Base-by-base conservation (phyloP, 1,140 invertebrate species). In the Colletes latitarsis region DNA sequence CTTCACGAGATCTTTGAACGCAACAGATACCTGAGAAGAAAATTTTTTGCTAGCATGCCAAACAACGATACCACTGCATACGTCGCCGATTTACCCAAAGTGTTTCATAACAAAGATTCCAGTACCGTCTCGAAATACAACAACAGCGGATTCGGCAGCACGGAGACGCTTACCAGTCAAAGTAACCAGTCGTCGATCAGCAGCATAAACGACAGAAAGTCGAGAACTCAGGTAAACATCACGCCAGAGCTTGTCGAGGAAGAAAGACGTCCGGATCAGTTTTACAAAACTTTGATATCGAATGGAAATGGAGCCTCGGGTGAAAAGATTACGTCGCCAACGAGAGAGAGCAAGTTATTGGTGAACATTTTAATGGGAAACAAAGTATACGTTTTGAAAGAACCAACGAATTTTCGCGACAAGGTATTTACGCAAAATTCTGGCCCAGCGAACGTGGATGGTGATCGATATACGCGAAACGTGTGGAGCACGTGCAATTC, bases 1-100 rank as follows among this genome's bases (percentile, higher is more conserved):
- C 72, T 93, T 0, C 93, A 93, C 82, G 93, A 93, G 68, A 93
- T 93, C 69, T 93, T 93, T 77, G 90, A 92, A 68, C 89, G 92
- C 79, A 93, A 93, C 67, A 84, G 92, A 3, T 90, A 91, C 21
- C 82, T 93, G 1, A 82, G 93, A 9, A 84, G 91, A 14, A 89
- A 91, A 66, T 93, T 93, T 79, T 93, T 93, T 67, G 87, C 89
- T 0, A 87, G 88, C 12, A 66, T 83, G 77, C 85, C 91, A 4
- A 81, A 66, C 8, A 62, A 68, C n/a, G 63, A 64, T 0, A n/a
- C 15, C 5, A 53, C 60, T 1, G 68, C n/a, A 12, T 46, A 53
- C 6, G 62, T 19, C 52, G 9, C 9, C 6, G 77, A 57, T 5
- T 58, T 68, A 19, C 2, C 41, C 12, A 77, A 52, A 43, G 19